A percentile compares a stretch with the other conserved stretches of the same genome.
Conservation (phyloP, 2,888 invertebrate genomes). For the Mimachlamys varia region DNA sequence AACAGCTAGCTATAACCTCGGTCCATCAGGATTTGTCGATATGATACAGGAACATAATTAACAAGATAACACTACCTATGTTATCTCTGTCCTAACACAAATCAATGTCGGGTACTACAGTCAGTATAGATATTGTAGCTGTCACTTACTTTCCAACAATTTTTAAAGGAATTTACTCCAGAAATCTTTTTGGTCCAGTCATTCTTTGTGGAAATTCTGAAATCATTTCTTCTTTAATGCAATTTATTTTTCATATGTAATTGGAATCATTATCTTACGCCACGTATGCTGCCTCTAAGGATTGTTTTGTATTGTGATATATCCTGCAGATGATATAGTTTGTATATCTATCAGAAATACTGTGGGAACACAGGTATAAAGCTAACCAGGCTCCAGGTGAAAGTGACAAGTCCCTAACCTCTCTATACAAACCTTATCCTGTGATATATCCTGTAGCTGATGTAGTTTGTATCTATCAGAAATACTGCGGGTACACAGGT, state of each 20-base stretch:
- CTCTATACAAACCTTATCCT: not conserved
- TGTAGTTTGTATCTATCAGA: no score
- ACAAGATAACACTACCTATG: not conserved
- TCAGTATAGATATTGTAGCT: not conserved
- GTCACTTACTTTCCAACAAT: not conserved
- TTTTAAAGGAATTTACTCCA: not conserved
- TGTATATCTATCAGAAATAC: no score
- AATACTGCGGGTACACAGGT: not conserved
- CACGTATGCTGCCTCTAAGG: no score
- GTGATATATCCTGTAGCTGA: no score
- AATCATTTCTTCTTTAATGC: no score
- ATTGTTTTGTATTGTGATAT: no score
- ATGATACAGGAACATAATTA: slow-evolving; percentile 12
- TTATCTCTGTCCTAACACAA: not conserved
- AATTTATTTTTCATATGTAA: no score
- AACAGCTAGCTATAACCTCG: not conserved
- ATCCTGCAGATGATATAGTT: no score
- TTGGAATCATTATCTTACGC: no score
- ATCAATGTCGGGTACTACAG: slow-evolving; percentile 1
- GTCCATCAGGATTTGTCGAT: not conserved
- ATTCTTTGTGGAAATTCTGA: not conserved
- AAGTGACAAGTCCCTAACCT: not conserved
- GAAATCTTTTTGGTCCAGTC: not conserved
- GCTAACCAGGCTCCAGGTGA: not conserved
- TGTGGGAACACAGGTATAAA: not conserved